Percentiles rank a stretch among this genome's conserved stretches.
Conservation (phyloP, 2,888 invertebrate genomes). For the Catocala nupta region DNA sequence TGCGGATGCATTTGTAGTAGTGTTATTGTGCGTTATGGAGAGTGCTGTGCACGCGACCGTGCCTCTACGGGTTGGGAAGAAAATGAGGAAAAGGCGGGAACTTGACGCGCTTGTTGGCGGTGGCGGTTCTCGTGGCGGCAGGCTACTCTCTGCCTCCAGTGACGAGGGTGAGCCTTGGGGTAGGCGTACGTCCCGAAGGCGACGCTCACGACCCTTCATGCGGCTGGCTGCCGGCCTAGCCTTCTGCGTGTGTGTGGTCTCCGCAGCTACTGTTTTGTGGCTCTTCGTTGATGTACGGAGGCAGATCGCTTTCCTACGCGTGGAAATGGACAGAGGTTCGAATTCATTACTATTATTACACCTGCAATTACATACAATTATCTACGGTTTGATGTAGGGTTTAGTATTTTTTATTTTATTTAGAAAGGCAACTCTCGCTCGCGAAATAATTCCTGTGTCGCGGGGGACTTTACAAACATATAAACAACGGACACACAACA, state of each 20-base stretch:
- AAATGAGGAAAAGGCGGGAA: slow-evolving; percentile 92
- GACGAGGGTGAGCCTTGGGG: slow-evolving; percentile 87
- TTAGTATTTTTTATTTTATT: not conserved
- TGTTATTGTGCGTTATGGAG: slow-evolving; percentile 74
- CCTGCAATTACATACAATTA: no score
- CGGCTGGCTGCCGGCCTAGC: slow-evolving; percentile 88
- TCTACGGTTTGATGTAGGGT: not conserved
- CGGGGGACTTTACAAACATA: no score
- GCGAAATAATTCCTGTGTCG: no score
- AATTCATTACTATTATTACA: slow-evolving; percentile 21
- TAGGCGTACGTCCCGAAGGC: slow-evolving; percentile 69
- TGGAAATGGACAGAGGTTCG: slow-evolving; percentile 90
- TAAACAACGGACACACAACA: no score
- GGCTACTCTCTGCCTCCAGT: slow-evolving; percentile 89
- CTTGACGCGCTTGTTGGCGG: slow-evolving; percentile 91
- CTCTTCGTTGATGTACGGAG: slow-evolving; percentile 90
- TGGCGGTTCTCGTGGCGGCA: slow-evolving; percentile 78
- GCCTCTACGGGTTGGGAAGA: slow-evolving; percentile 90
- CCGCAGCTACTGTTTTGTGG: slow-evolving; percentile 90
- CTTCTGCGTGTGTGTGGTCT: slow-evolving; percentile 88
- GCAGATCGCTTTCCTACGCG: slow-evolving; percentile 89
- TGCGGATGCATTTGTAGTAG: slow-evolving; percentile 80
- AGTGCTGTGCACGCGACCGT: slow-evolving; percentile 88
- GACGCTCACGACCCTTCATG: slow-evolving; percentile 84
- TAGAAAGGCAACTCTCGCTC: no score